These are phyloP conservation scores for Scaptomyza flava DNA, from an alignment of 2,888 invertebrate genomes.

Conservation along the genomic window DNA sequence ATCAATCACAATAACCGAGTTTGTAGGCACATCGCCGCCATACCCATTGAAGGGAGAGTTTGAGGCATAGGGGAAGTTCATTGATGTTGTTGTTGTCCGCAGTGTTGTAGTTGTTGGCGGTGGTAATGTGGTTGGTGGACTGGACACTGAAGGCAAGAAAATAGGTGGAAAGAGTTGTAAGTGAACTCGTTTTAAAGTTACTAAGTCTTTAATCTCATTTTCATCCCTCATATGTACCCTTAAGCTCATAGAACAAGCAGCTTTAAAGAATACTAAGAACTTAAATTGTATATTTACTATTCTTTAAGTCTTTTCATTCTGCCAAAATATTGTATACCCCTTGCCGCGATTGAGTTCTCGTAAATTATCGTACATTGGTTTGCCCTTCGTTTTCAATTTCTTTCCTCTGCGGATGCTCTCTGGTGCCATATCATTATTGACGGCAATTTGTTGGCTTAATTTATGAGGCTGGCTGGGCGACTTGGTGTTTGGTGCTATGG, in stretches of 20 bases:
- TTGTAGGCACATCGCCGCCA: constrained; percentile 86
- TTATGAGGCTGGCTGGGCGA: constrained; percentile 58
- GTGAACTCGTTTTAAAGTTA: too few relatives aligned
- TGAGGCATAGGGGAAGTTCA: constrained; percentile 30
- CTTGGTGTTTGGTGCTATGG: constrained; percentile 23
- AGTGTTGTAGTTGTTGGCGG: constrained; percentile 88
- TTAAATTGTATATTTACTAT: too few relatives aligned
- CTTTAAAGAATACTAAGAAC: not conserved
- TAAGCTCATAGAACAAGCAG: not conserved
- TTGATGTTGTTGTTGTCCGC: constrained; percentile 86
- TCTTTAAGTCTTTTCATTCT: constrained; percentile 14
- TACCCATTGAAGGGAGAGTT: constrained; percentile 85
- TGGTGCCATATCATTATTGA: constrained; percentile 70
- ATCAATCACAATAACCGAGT: constrained; percentile 87
- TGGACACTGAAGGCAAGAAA: constrained; percentile 87
- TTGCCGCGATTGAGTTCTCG: constrained; percentile 15
- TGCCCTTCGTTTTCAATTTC: constrained; percentile 59
- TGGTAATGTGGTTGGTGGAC: constrained; percentile 92
- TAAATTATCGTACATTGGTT: constrained; percentile 33
- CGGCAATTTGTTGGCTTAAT: constrained; percentile 80
- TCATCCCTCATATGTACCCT: not conserved
- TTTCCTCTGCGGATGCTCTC: constrained; percentile 8
- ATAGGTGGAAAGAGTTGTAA: not conserved
- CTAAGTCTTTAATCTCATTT: too few relatives aligned
- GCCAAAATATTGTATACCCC: not conserved